Conservation (phyloP, 1,140 invertebrate genomes). For the Anadara kagoshimensis region DNA sequence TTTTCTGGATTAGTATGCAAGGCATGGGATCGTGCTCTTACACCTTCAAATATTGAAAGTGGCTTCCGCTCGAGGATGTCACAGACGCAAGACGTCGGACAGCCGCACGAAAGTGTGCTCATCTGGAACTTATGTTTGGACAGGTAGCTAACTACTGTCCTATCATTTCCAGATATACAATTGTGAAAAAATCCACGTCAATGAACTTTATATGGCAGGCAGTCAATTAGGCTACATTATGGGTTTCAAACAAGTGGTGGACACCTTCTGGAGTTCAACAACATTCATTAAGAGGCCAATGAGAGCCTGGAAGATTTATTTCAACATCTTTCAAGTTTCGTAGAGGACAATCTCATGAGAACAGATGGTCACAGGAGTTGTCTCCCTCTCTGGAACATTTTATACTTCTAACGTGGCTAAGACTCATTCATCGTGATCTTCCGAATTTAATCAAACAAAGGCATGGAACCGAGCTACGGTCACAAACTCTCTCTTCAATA, state of each 20-base stretch:
- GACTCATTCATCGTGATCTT: conserved; percentile 42
- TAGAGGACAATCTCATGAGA: conserved; percentile 43
- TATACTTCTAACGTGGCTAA: conserved; percentile 48
- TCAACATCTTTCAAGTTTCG: conserved; percentile 37
- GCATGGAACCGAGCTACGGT: conserved; percentile 43
- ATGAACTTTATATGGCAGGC: conserved; percentile 36
- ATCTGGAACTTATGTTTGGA: conserved; percentile 41
- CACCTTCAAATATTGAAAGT: conserved; percentile 13
- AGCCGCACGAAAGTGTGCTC: conserved; percentile 29
- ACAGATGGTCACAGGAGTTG: conserved; percentile 31
- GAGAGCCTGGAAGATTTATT: conserved; percentile 44
- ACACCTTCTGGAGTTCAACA: conserved; percentile 27
- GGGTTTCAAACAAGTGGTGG: conserved; percentile 33
- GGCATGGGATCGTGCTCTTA: conserved; percentile 16
- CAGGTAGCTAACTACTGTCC: conserved; percentile 46
- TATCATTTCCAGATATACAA: conserved; percentile 39
- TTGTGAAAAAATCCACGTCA: conserved; percentile 47
- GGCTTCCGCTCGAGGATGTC: conserved; percentile 25
- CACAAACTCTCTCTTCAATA: conserved; percentile 32
- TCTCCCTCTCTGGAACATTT: conserved; percentile 49
- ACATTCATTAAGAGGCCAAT: conserved; percentile 22
- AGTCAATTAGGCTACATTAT: conserved; percentile 31
- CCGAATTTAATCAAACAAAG: conserved; percentile 47
- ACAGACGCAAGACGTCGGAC: conserved; percentile 18
- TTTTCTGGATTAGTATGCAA: conserved; percentile 3